Evolutionary conservation across 1,140 invertebrate species (phyloP), one percentile per base, ranked within the genome.

Genomic region (Cydia amplana): DNA sequence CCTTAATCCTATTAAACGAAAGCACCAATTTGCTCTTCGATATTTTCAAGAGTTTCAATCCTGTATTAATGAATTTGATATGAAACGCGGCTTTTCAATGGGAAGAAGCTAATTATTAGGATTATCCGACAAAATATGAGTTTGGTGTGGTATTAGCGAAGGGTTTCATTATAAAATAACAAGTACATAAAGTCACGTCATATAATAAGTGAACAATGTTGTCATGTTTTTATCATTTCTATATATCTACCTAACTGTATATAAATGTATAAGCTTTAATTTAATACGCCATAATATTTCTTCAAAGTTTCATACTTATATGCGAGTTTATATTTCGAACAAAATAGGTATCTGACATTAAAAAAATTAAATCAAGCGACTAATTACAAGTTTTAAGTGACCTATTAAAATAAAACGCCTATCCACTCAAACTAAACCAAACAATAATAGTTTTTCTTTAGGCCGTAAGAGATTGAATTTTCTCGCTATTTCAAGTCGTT

Each of bases 31-130:
- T 67, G 63, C 25, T 67, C 64, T 67, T 16, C 64, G 64, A 36
- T 67, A 67, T 67, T 67, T 67, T 67, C 64, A 67, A 67, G 64
- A 67, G 20, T 1, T 64, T 28, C 20, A 64, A 64, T 23, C 60
- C 64, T 36, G 64, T 67, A 28, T 32, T 67, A 36, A 36, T 67
- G 64, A 67, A 67, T 67, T 67, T 67, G 64, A 67, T 67, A 67
- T 67, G 64, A 67, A 67, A 36, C 25, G 28, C 5, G 64, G 64
- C 63, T 28, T 67, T 67, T 32, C 64, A 36, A 36, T 32, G n/a
- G 64, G 4, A 51, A 67, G 64, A 51, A 67, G 64, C 25, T 67
- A 67, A 67, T 67, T 67, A 32, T 32, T 28, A 67, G 28, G 64
- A 20, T 32, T 25, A 32, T 67, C 64, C 64, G 12, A 67, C 64